Percentiles rank a stretch among this genome's conserved stretches.
Evolutionary conservation across 1,140 invertebrate species (phyloP).

Genomic region (Lordiphosa collinella): DNA sequence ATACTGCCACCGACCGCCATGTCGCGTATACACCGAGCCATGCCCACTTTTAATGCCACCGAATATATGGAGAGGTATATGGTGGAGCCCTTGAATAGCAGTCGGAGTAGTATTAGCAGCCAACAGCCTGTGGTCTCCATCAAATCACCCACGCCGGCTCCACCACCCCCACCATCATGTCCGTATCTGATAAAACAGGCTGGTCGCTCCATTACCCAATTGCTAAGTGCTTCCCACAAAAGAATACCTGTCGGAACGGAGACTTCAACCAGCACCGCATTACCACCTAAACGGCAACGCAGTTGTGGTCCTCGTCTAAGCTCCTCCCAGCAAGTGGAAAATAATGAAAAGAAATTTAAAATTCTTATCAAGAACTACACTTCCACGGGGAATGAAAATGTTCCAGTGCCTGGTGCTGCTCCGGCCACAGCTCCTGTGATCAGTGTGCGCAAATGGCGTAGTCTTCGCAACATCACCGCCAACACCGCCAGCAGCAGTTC

Average conservation of each 20-base stretch:
- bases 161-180: constrained; percentile 23
- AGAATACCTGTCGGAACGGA: constrained; percentile 25
- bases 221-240: constrained; percentile 53
- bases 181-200: constrained; percentile 61
- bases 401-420: constrained; percentile 16
- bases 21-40: constrained; percentile 63
- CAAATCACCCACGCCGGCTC: constrained; percentile 1
- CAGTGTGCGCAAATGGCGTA: constrained; percentile 59
- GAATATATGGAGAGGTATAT: constrained; percentile 76
- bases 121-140: constrained; percentile 12
- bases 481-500: constrained; percentile 14
- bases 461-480: constrained; percentile 49
- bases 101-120: constrained; percentile 55
- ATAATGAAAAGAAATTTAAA: constrained; percentile 61
- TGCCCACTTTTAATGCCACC: constrained; percentile 77
- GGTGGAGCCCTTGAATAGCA: constrained; percentile 59
- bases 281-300: constrained; percentile 63
- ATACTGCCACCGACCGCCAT: constrained; percentile 46
- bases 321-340: constrained; percentile 30
- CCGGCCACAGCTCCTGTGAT: constrained; percentile 36
- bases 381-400: constrained; percentile 10
- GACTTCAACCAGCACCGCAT: constrained; percentile 11
- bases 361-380: constrained; percentile 67
- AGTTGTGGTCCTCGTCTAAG: constrained; percentile 66
- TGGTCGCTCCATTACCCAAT: constrained; percentile 59